Percentiles rank a stretch among this genome's conserved stretches.
Evolutionary conservation across 2,888 invertebrate genomes (phyloP).

Genomic region (Sylvicola fuscatus): DNA sequence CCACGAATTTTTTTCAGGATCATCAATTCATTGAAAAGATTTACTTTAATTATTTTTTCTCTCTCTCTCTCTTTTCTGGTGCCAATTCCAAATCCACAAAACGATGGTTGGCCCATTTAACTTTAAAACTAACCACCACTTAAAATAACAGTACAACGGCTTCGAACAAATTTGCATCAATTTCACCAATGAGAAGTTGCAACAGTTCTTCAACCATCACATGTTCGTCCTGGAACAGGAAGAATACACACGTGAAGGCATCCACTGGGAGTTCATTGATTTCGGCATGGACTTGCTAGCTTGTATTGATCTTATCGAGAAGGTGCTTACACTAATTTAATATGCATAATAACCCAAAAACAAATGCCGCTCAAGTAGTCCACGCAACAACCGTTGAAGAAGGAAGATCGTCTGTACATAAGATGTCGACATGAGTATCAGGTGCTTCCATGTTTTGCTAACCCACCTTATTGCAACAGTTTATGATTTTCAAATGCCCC

Average conservation of each 20-base stretch:
- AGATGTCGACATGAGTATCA: background rate
- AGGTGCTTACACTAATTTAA: slow-evolving; percentile 38
- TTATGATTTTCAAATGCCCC: no score
- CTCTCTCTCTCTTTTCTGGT: no score
- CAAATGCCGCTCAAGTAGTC: slow-evolving; percentile 1
- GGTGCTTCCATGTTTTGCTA: background rate
- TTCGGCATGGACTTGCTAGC: slow-evolving; percentile 98
- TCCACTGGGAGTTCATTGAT: slow-evolving; percentile 97
- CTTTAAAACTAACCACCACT: no score
- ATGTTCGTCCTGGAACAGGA: slow-evolving; percentile 99
- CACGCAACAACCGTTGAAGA: background rate
- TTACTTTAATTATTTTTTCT: no score
- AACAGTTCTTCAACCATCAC: slow-evolving; percentile 99
- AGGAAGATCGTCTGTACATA: no score
- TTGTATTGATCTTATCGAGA: slow-evolving; percentile 97
- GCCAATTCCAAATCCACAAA: no score
- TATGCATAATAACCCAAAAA: background rate
- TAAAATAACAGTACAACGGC: slow-evolving; percentile 64
- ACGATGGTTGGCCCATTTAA: no score
- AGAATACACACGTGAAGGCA: slow-evolving; percentile 94
- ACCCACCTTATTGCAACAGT: no score
- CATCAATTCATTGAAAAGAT: no score
- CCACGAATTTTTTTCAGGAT: no score
- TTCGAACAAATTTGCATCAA: slow-evolving; percentile 99
- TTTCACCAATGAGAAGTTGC: slow-evolving; percentile 98